These are phyloP conservation scores for Phalacrocorax aristotelis DNA, from an alignment of 2,113 vertebrate species.

Conservation along the genomic window DNA sequence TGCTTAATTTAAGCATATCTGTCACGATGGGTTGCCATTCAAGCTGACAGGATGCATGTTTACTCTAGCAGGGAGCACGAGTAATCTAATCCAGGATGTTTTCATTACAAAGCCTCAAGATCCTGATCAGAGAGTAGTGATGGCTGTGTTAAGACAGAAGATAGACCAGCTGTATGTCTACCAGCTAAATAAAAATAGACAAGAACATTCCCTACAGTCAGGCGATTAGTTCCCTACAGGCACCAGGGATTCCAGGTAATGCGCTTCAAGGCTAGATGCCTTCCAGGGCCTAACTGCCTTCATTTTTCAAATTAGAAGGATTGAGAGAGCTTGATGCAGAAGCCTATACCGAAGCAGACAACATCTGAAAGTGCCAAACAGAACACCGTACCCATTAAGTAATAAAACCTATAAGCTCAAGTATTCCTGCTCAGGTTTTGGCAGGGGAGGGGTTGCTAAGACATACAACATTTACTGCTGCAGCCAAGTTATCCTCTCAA, in stretches of 20 bases:
- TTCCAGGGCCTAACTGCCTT: not conserved
- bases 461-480: not conserved
- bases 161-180: not conserved
- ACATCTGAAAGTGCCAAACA: not conserved
- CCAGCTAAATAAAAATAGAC: conserved; percentile 16
- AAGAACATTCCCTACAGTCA: not conserved
- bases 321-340: not conserved
- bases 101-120: conserved; percentile 42
- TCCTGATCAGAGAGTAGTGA: not conserved
- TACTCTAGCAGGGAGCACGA: not conserved
- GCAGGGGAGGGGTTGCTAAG: not conserved
- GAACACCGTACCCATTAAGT: not conserved
- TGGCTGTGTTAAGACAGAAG: conserved; percentile 5
- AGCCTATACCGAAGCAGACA: not conserved
- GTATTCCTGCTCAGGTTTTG: not conserved
- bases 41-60: not conserved
- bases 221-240: not conserved
- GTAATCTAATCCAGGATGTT: conserved; percentile 42
- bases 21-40: not conserved
- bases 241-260: not conserved
- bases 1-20: not conserved
- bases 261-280: not conserved
- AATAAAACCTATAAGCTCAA: not conserved
- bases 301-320: not conserved
- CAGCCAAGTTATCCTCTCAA: not conserved